Conservation (phyloP, 2,888 invertebrate species). For the Drosophila prostipennis region DNA sequence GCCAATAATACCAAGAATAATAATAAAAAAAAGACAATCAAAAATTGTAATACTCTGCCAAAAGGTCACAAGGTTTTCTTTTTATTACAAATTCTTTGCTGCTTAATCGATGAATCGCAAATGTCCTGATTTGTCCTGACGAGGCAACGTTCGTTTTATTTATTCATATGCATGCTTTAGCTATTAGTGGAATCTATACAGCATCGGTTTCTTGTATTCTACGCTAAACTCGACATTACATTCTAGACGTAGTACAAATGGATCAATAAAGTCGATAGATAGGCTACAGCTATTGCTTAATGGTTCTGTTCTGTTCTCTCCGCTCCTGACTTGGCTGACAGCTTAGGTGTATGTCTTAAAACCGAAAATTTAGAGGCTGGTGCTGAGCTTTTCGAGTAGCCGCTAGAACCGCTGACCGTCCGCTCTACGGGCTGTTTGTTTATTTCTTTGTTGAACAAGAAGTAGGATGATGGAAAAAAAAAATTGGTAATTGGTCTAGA, state of each 20-base stretch:
- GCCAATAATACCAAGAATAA: too few relatives aligned
- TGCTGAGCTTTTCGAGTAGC: constrained; percentile 8
- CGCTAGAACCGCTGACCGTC: constrained; percentile 11
- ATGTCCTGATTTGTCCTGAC: constrained; percentile 2
- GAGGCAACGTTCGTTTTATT: constrained; percentile 16
- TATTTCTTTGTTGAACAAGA: constrained; percentile 1
- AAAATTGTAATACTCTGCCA: constrained; percentile 23
- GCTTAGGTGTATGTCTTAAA: neutral
- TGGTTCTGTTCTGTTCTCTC: neutral
- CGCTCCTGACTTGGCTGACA: too few relatives aligned
- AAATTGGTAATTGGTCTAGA: neutral
- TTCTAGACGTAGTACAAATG: constrained; percentile 14
- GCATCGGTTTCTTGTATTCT: constrained; percentile 36
- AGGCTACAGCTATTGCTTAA: constrained; percentile 7
- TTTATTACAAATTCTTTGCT: constrained; percentile 17
- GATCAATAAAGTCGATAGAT: constrained; percentile 14
- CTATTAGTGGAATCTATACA: constrained; percentile 65
- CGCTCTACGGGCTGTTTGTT: constrained; percentile 21
- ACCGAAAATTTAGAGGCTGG: neutral
- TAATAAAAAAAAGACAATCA: neutral
- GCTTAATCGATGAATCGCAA: constrained; percentile 1
- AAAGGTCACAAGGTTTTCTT: constrained; percentile 18
- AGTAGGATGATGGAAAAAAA: constrained; percentile 8
- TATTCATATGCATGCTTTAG: constrained; percentile 45
- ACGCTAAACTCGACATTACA: constrained; percentile 22